phyloP scores from a whole-genome alignment of 1,140 invertebrate genomes.

The Wasmannia auropunctata region DNA sequence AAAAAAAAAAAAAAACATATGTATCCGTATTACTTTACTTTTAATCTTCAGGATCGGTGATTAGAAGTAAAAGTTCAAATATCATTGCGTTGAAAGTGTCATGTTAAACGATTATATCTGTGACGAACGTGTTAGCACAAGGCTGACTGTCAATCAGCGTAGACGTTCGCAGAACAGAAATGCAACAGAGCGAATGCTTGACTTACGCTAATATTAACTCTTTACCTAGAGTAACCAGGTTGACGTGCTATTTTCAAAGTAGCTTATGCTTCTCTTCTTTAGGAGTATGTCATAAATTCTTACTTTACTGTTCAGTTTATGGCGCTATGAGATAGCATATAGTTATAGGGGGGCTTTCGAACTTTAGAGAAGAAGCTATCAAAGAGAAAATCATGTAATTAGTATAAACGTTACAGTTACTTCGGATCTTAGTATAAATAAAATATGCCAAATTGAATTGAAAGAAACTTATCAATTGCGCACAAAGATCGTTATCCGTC shows the following conservation, averaged over 20 bases:
- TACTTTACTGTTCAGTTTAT: constrained; percentile 18
- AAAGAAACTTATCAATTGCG: not conserved
- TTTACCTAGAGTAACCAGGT: not conserved
- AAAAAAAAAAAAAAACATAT: too few species aligned
- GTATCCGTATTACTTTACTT: not conserved
- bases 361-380: not conserved
- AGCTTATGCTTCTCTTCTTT: constrained; percentile 20
- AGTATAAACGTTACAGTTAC: not conserved
- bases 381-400: constrained; percentile 9
- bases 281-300: constrained; percentile 6
- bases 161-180: constrained; percentile 7
- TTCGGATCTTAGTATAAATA: not conserved
- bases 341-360: not conserved
- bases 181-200: constrained; percentile 2
- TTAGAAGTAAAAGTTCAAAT: constrained; percentile 9
- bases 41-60: not conserved
- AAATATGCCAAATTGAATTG: not conserved
- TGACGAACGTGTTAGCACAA: constrained; percentile 6
- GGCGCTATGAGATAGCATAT: not conserved
- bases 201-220: constrained; percentile 34
- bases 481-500: not conserved
- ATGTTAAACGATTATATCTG: not conserved
- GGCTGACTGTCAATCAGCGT: not conserved
- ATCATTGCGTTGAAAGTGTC: not conserved
- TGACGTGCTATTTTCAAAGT: constrained; percentile 21